These are phyloP conservation scores for Pagetopsis macropterus DNA, from an alignment of 2,797 vertebrate species.

Conservation along the genomic window DNA sequence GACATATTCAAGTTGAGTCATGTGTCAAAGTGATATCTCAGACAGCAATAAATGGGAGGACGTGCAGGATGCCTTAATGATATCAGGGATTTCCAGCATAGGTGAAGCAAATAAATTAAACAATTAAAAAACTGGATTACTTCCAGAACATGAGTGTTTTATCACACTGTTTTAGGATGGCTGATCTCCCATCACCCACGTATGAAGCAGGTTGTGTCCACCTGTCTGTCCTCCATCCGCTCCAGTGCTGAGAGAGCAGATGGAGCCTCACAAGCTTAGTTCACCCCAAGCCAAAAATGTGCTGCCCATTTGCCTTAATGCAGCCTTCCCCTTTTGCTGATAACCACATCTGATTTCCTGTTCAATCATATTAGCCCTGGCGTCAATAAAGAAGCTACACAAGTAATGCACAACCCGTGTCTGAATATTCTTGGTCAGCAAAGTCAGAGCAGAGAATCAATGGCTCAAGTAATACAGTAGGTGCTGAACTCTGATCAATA, in stretches of 20 bases:
- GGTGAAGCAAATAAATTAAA: slow-evolving; percentile 3
- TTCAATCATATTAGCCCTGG: slow-evolving; percentile 30
- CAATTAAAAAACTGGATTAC: not conserved
- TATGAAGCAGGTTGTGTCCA: slow-evolving; percentile 38
- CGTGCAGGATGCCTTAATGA: not conserved
- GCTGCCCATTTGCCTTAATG: slow-evolving; percentile 20
- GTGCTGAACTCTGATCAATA: slow-evolving; percentile 61
- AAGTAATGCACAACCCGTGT: slow-evolving; percentile 50
- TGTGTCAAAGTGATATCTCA: not conserved
- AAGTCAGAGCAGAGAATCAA: slow-evolving; percentile 47
- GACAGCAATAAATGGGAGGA: not conserved
- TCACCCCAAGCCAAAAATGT: slow-evolving; percentile 25
- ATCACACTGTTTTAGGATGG: slow-evolving; percentile 28
- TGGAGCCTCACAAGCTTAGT: slow-evolving; percentile 25
- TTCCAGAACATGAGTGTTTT: slow-evolving; percentile 29
- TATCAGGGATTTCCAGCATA: slow-evolving; percentile 10
- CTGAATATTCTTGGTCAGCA: slow-evolving; percentile 56
- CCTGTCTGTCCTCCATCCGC: slow-evolving; percentile 34
- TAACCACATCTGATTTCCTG: not conserved
- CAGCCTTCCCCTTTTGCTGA: not conserved
- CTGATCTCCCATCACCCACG: slow-evolving; percentile 20
- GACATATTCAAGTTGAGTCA: not conserved
- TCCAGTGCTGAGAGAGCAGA: slow-evolving; percentile 49
- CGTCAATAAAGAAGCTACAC: slow-evolving; percentile 29
- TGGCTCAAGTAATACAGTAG: slow-evolving; percentile 32